Evolutionary conservation across 2,888 invertebrate species (phyloP).

Genomic region (Eilema sororculum): DNA sequence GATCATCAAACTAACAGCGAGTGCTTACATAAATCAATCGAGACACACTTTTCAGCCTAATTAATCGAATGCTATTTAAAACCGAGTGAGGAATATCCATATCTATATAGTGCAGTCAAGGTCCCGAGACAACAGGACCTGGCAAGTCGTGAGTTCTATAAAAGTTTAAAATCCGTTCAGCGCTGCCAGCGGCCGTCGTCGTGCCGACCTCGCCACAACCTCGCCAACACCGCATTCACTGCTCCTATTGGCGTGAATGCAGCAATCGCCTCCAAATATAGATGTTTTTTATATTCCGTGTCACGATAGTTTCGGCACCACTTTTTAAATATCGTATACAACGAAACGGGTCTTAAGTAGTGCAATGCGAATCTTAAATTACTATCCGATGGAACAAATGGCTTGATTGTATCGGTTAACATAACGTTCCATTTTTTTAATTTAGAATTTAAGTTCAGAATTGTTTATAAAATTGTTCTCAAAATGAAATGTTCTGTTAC

Average conservation of each 20-base stretch:
- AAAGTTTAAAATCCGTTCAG: conserved; percentile 55
- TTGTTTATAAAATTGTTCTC: conserved; percentile 14
- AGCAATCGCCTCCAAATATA: conserved; percentile 80
- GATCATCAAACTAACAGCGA: conserved; percentile 18
- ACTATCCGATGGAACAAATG: conserved; percentile 50
- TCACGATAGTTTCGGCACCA: conserved; percentile 61
- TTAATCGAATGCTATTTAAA: conserved; percentile 38
- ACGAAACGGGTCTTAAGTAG: conserved; percentile 59
- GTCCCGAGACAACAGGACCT: conserved; percentile 50
- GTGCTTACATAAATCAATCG: conserved; percentile 29
- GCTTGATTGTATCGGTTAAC: conserved; percentile 49
- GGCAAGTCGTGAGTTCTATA: conserved; percentile 54
- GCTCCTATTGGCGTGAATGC: conserved; percentile 77
- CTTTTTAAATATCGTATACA: conserved; percentile 55
- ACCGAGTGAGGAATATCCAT: conserved; percentile 45
- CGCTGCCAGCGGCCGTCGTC: conserved; percentile 70
- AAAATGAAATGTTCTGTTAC: background rate
- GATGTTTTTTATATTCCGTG: conserved; percentile 69
- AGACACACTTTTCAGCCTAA: conserved; percentile 32
- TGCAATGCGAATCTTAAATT: conserved; percentile 62
- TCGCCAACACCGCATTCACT: conserved; percentile 78
- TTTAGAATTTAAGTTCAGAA: conserved; percentile 24
- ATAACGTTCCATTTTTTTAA: conserved; percentile 31
- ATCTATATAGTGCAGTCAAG: conserved; percentile 53
- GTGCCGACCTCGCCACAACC: conserved; percentile 77